Conservation (phyloP, 1,140 invertebrate species). For the Wiebesia pumilae region DNA sequence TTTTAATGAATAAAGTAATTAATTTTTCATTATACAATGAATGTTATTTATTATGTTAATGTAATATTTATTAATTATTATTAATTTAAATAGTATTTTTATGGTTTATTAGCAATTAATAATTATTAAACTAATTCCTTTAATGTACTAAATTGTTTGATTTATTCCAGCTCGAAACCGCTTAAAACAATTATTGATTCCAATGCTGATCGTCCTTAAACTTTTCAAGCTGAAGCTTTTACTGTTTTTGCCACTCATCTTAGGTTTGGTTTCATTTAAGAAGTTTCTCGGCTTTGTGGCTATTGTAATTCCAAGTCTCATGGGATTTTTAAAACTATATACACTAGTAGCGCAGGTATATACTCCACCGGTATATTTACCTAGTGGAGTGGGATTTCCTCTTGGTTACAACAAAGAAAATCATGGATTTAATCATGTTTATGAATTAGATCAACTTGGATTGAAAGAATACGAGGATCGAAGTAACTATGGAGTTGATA, state of each 20-base stretch:
- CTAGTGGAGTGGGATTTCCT: slow-evolving; percentile 75
- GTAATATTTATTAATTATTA: neutral
- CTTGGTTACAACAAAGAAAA: slow-evolving; percentile 70
- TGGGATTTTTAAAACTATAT: slow-evolving; percentile 88
- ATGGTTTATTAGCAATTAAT: neutral
- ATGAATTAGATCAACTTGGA: neutral
- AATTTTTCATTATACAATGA: too few relatives aligned
- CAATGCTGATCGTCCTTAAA: slow-evolving; percentile 86
- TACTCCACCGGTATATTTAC: slow-evolving; percentile 73
- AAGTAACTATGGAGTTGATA: slow-evolving; percentile 71
- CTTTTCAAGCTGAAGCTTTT: slow-evolving; percentile 89
- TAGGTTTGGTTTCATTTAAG: slow-evolving; percentile 88
- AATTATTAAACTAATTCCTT: neutral
- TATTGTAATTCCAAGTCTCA: slow-evolving; percentile 83
- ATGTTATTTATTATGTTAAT: neutral
- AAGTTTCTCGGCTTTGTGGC: slow-evolving; percentile 87
- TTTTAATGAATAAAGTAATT: too few relatives aligned
- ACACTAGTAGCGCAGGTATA: slow-evolving; percentile 74
- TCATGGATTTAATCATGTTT: slow-evolving; percentile 52
- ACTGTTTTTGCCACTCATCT: slow-evolving; percentile 85
- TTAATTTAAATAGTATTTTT: neutral
- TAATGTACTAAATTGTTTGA: neutral
- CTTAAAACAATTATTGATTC: slow-evolving; percentile 87
- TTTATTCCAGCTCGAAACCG: slow-evolving; percentile 81
- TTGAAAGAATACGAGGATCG: slow-evolving; percentile 5